phyloP scores from a whole-genome alignment of 2,113 vertebrate genomes.

The Erpornis zantholeuca region DNA sequence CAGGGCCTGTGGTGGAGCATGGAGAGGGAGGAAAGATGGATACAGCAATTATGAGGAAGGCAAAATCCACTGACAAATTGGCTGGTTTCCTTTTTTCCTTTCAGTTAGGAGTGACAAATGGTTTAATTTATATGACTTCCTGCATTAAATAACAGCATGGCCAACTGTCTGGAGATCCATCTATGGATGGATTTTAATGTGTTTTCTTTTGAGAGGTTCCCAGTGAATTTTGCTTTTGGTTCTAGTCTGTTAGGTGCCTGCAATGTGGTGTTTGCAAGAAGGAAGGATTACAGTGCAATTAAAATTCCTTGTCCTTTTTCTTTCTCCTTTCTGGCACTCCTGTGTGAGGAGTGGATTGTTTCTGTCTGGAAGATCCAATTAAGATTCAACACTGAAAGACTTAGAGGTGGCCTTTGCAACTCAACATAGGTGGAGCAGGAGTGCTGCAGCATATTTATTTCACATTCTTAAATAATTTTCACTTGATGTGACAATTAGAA shows the following conservation, averaged over 20 bases:
- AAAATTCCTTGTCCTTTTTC: constrained; percentile 39
- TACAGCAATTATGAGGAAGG: background rate
- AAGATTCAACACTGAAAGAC: background rate
- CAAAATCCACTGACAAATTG: background rate
- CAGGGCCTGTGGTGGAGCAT: background rate
- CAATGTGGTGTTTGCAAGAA: background rate
- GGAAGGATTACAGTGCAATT: constrained; percentile 40
- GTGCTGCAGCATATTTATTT: background rate
- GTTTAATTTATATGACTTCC: background rate
- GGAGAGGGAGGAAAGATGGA: background rate
- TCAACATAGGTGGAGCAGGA: background rate
- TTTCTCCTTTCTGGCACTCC: background rate
- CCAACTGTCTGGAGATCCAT: background rate
- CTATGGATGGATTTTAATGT: background rate
- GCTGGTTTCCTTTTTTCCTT: background rate
- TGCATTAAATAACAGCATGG: background rate
- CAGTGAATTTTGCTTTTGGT: background rate
- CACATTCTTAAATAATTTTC: background rate
- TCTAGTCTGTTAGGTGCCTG: constrained; percentile 4
- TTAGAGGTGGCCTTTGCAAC: background rate
- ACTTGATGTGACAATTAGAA: background rate
- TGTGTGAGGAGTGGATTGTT: background rate
- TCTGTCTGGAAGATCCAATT: constrained; percentile 15
- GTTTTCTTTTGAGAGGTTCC: background rate
- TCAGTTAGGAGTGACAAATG: background rate